phyloP scores from a whole-genome alignment of 2,113 vertebrate genomes.

The Neogale vison region DNA sequence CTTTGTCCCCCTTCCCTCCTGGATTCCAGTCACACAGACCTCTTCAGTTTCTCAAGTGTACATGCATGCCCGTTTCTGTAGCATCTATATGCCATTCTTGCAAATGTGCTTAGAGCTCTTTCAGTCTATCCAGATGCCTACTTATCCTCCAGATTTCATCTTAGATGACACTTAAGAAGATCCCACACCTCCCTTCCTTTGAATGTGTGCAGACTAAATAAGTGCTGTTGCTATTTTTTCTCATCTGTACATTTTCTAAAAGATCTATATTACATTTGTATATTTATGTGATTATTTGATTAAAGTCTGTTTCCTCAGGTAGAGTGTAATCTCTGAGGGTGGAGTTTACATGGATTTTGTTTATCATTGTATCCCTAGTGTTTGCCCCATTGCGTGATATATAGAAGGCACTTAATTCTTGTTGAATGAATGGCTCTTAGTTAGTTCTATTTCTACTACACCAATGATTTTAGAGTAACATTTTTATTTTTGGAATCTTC shows the following conservation, averaged over 20 bases:
- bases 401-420: slow-evolving; percentile 20
- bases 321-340: neutral
- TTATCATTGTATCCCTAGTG: neutral
- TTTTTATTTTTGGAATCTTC: slow-evolving; percentile 61
- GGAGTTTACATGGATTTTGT: slow-evolving; percentile 3
- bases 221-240: neutral
- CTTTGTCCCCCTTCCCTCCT: neutral
- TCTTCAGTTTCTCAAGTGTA: neutral
- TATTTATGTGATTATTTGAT: slow-evolving; percentile 32
- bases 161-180: neutral
- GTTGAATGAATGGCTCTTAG: slow-evolving; percentile 53
- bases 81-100: neutral
- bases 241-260: slow-evolving; percentile 15
- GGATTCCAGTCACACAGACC: neutral
- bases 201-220: neutral
- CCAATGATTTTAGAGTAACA: slow-evolving; percentile 47
- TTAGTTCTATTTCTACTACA: slow-evolving; percentile 28
- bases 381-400: neutral
- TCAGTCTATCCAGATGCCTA: neutral
- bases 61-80: neutral
- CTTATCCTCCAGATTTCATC: slow-evolving; percentile 11
- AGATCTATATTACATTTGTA: neutral
- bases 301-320: neutral
- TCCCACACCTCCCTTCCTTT: neutral
- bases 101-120: neutral